phyloP scores from a whole-genome alignment of 2,113 vertebrate genomes.

The Callocephalon fimbriatum region DNA sequence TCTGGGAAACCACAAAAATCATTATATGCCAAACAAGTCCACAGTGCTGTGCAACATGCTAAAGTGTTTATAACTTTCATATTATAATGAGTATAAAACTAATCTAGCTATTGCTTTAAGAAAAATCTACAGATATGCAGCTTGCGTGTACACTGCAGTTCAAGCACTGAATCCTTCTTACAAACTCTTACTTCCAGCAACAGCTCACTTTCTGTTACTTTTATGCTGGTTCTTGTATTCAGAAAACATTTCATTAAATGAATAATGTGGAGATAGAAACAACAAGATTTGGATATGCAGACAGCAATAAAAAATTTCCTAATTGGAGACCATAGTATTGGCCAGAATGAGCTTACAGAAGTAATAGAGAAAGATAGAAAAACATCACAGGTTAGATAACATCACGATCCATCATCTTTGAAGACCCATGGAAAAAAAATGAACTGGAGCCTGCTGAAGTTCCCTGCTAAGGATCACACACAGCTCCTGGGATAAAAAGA shows the following conservation, averaged over 20 bases:
- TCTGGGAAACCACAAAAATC: not conserved
- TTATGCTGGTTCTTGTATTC: not conserved
- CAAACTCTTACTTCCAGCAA: not conserved
- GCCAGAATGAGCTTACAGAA: not conserved
- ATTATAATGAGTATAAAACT: not conserved
- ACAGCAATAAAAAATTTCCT: not conserved
- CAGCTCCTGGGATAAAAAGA: not conserved
- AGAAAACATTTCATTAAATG: not conserved
- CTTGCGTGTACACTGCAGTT: fast-evolving
- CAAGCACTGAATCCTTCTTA: not conserved
- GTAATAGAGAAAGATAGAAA: not conserved
- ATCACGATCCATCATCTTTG: not conserved
- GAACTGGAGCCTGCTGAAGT: not conserved
- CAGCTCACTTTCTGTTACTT: not conserved
- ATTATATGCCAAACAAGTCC: not conserved
- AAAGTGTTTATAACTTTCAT: not conserved
- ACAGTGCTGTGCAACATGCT: not conserved
- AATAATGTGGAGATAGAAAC: not conserved
- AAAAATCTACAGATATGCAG: not conserved
- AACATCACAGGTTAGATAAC: not conserved
- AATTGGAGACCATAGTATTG: not conserved
- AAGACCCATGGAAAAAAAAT: not conserved
- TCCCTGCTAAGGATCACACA: not conserved
- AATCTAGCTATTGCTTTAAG: not conserved
- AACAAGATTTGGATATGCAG: not conserved